Conservation (phyloP, 1,140 invertebrate species). For the Drosophila parvula region DNA sequence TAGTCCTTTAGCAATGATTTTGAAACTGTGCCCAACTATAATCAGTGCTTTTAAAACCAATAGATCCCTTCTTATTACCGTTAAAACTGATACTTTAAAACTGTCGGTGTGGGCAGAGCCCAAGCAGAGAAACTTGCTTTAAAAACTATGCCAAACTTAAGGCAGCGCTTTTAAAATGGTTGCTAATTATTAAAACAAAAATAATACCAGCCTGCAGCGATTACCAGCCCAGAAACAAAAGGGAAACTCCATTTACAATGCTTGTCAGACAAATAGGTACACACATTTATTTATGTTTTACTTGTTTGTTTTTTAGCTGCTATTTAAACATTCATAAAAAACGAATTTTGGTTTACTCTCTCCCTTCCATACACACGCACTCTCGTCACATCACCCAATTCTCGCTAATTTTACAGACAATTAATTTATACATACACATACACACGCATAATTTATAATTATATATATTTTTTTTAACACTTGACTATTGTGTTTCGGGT, state of each 20-base stretch:
- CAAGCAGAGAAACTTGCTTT: too few species aligned
- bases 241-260: constrained; percentile 28
- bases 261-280: constrained; percentile 76
- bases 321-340: constrained; percentile 54
- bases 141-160: too few species aligned
- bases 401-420: constrained; percentile 52
- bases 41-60: not conserved
- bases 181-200: too few species aligned
- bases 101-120: too few species aligned
- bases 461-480: constrained; percentile 31
- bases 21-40: not conserved
- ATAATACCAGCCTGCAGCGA: too few species aligned
- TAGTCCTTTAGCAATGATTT: too few species aligned
- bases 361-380: constrained; percentile 30
- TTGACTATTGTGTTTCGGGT: constrained; percentile 57
- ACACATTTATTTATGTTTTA: constrained; percentile 67
- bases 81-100: too few species aligned
- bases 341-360: constrained; percentile 50
- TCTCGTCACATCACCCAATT: constrained; percentile 34
- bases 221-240: constrained; percentile 3
- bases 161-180: too few species aligned
- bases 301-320: constrained; percentile 33
- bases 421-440: constrained; percentile 35
- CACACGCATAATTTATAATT: constrained; percentile 30
- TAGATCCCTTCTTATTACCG: too few species aligned